Conservation (phyloP, 2,113 vertebrate genomes). For the Arvicanthis niloticus region DNA sequence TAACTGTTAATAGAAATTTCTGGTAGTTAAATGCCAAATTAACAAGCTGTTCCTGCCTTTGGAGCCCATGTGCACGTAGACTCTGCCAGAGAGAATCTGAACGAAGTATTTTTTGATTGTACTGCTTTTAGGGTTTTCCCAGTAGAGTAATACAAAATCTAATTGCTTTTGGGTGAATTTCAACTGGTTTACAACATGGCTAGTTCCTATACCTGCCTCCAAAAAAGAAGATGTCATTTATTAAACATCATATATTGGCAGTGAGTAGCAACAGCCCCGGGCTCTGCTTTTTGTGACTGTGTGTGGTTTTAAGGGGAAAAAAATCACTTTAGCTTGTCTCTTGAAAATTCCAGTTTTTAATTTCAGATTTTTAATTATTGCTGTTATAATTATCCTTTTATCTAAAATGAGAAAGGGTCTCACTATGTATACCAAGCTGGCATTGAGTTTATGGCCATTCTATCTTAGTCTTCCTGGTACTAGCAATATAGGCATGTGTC, state of each 20-base stretch:
- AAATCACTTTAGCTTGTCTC: slow-evolving; percentile 52
- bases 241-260: neutral
- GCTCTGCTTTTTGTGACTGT: slow-evolving; percentile 18
- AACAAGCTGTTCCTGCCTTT: slow-evolving; percentile 75
- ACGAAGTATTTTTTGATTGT: slow-evolving; percentile 72
- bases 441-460: neutral
- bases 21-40: slow-evolving; percentile 70
- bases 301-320: slow-evolving; percentile 49
- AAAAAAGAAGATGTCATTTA: slow-evolving; percentile 51
- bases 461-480: neutral
- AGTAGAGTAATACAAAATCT: slow-evolving; percentile 59
- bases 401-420: neutral
- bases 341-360: neutral
- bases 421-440: neutral
- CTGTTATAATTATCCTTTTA: neutral
- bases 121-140: slow-evolving; percentile 67
- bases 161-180: slow-evolving; percentile 54
- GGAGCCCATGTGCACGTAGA: slow-evolving; percentile 43
- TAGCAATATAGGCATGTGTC: neutral
- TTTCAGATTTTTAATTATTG: slow-evolving; percentile 44
- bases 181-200: neutral
- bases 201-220: slow-evolving; percentile 43
- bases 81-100: slow-evolving; percentile 58
- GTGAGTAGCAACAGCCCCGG: neutral
- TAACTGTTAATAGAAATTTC: slow-evolving; percentile 73